Percentiles rank a stretch among this genome's conserved stretches.
phyloP scores from a whole-genome alignment of 1,140 invertebrate species.

The Zaprionus lachaisei region DNA sequence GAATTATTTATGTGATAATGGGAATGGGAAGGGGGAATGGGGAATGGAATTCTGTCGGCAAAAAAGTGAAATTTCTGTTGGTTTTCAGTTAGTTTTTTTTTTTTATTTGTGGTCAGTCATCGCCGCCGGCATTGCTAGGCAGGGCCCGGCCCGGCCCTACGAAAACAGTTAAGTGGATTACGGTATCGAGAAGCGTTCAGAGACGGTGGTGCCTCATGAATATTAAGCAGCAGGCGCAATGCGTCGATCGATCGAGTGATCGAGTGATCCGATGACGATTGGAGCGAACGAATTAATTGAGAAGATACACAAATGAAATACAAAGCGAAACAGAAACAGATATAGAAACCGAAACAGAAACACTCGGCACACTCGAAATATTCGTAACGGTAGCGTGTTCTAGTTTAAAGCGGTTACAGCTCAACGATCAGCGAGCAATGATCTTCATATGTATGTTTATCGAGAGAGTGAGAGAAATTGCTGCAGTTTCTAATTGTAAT shows the following conservation, averaged over 20 bases:
- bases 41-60: constrained; percentile 25
- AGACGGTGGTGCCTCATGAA: constrained; percentile 55
- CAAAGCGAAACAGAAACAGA: not conserved
- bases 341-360: not conserved
- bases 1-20: constrained; percentile 21
- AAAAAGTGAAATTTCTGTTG: constrained; percentile 55
- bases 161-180: constrained; percentile 78
- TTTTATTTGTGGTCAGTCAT: not conserved
- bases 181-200: constrained; percentile 64
- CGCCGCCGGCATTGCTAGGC: constrained; percentile 32
- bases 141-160: constrained; percentile 32
- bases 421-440: constrained; percentile 21
- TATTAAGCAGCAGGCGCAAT: constrained; percentile 51
- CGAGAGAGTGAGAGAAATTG: constrained; percentile 5
- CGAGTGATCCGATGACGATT: constrained; percentile 44
- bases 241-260: constrained; percentile 17
- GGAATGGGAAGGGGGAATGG: constrained; percentile 15
- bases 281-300: constrained; percentile 18
- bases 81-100: not conserved
- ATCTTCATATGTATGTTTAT: not conserved
- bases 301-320: constrained; percentile 46
- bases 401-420: constrained; percentile 59
- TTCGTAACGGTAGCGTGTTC: constrained; percentile 73
- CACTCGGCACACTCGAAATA: not conserved
- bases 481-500: constrained; percentile 41